Conservation (phyloP, 2,797 vertebrate genomes). For the Silurus aristotelis region DNA sequence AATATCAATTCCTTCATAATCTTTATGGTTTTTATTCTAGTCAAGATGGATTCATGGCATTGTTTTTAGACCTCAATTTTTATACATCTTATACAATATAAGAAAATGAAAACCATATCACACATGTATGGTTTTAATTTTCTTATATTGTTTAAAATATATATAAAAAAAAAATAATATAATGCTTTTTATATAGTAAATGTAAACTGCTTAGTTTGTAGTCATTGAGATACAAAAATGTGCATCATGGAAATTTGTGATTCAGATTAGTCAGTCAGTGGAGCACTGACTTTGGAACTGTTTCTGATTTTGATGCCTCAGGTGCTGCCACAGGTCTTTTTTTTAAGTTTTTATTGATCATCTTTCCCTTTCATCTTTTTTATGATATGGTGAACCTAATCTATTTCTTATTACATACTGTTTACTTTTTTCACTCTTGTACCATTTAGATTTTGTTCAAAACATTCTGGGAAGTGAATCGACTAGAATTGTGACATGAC, state of each 20-base stretch:
- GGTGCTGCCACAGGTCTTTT: background rate
- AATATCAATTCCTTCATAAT: background rate
- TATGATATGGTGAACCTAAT: background rate
- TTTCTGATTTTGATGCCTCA: background rate
- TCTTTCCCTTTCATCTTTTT: background rate
- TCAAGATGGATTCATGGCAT: background rate
- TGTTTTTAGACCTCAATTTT: too few relatives aligned
- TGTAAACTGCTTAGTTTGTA: background rate
- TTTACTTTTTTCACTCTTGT: background rate
- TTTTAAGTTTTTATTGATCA: background rate
- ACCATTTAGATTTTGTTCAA: background rate
- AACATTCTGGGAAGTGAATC: background rate
- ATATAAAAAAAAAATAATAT: background rate
- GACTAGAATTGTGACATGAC: background rate
- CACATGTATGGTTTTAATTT: background rate
- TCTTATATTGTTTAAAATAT: background rate
- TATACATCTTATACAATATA: background rate
- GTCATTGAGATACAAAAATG: background rate
- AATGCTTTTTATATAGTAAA: background rate
- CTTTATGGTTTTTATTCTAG: background rate
- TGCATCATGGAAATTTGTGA: background rate
- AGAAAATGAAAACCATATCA: background rate
- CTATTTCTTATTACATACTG: background rate
- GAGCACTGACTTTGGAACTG: background rate
- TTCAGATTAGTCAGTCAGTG: background rate